Evolutionary conservation across 2,113 vertebrate species (phyloP).

Genomic region (Chaenogobius annularis): DNA sequence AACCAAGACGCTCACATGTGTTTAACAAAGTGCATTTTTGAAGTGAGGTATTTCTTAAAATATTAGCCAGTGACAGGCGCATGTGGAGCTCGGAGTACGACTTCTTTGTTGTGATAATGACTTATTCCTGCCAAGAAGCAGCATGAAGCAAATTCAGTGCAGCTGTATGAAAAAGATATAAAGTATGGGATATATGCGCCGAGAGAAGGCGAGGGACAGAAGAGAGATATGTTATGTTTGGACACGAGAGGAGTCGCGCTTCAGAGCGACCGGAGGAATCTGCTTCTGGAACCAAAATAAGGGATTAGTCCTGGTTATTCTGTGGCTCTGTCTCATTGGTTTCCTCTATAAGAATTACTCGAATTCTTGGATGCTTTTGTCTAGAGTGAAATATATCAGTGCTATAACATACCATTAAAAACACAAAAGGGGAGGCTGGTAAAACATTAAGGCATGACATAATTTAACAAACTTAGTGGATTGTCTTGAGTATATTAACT

Average conservation of each 20-base stretch:
- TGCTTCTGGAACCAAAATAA: constrained; percentile 92
- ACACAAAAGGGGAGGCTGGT: background rate
- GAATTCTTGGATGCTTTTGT: constrained; percentile 89
- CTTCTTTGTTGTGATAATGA: constrained; percentile 67
- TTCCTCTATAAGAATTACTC: constrained; percentile 88
- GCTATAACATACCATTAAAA: background rate
- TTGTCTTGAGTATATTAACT: no score
- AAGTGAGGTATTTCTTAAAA: constrained; percentile 40
- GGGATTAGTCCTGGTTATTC: constrained; percentile 89
- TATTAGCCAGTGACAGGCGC: constrained; percentile 57
- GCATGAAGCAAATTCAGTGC: constrained; percentile 81
- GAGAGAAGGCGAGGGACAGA: constrained; percentile 18
- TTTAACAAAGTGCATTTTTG: constrained; percentile 27
- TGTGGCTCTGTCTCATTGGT: constrained; percentile 91
- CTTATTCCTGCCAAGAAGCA: constrained; percentile 72
- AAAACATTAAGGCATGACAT: background rate
- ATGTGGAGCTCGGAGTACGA: constrained; percentile 38
- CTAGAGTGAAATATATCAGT: constrained; percentile 75
- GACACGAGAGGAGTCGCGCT: constrained; percentile 77
- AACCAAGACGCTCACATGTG: constrained; percentile 41
- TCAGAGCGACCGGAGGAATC: constrained; percentile 86
- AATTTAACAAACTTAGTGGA: background rate
- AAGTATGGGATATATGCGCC: background rate
- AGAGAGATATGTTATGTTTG: constrained; percentile 81
- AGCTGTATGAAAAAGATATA: constrained; percentile 75